Conservation (phyloP, 2,797 vertebrate genomes). For the Pempheris klunzingeri region DNA sequence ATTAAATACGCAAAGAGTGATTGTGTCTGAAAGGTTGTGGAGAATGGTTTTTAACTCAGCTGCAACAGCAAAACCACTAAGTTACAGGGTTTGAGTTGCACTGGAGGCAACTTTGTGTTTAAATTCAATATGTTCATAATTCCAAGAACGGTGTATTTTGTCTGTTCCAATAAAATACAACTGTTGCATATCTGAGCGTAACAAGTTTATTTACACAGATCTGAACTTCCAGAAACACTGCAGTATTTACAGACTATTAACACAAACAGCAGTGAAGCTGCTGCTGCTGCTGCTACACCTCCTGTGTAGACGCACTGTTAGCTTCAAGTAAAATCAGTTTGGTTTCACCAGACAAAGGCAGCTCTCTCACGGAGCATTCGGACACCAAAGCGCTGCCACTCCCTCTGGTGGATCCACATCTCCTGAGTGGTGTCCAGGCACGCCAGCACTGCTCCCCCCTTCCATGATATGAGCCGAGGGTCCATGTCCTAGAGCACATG, state of each 20-base stretch:
- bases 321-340: neutral
- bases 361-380: constrained; percentile 96
- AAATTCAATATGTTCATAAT: neutral
- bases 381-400: constrained; percentile 97
- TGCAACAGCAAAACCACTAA: neutral
- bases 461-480: constrained; percentile 94
- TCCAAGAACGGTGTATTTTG: neutral
- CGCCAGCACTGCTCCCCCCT: constrained; percentile 95
- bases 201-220: constrained; percentile 46
- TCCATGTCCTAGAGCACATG: constrained; percentile 91
- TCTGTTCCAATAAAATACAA: constrained; percentile 9
- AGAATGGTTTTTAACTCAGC: neutral
- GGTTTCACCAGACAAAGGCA: constrained; percentile 89
- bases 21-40: neutral
- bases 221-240: neutral
- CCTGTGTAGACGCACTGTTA: neutral
- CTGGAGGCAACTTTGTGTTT: neutral
- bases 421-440: constrained; percentile 98
- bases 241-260: constrained; percentile 41
- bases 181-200: neutral
- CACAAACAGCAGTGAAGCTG: too few relatives aligned
- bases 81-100: neutral
- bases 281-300: neutral
- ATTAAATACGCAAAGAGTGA: neutral
- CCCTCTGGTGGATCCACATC: constrained; percentile 96